These are phyloP conservation scores for Mya arenaria DNA, from an alignment of 1,140 invertebrate genomes.

Conservation along the genomic window DNA sequence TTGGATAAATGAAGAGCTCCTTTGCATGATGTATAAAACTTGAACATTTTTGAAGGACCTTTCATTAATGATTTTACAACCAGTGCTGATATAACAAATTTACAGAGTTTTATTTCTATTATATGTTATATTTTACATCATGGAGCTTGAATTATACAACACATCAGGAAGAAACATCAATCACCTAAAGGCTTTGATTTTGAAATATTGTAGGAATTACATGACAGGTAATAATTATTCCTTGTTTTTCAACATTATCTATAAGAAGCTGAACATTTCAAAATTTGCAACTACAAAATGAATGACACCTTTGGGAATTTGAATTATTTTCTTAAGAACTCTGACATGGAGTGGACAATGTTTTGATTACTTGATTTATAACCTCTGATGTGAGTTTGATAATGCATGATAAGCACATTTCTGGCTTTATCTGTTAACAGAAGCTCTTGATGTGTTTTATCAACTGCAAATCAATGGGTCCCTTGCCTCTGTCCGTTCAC, in stretches of 20 bases:
- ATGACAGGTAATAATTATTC: conserved; percentile 34
- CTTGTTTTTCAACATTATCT: too few species aligned
- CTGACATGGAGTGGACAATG: background rate
- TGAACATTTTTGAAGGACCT: too few species aligned
- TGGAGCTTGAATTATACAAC: conserved; percentile 43
- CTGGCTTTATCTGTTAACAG: background rate
- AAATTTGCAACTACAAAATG: too few species aligned
- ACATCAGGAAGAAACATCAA: conserved; percentile 41
- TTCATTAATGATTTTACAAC: too few species aligned
- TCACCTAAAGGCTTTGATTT: conserved; percentile 23
- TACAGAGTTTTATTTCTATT: too few species aligned
- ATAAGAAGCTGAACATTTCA: too few species aligned
- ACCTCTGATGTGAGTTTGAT: conserved; percentile 43
- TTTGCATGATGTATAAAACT: too few species aligned
- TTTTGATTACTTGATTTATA: conserved; percentile 51
- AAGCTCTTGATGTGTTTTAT: conserved; percentile 24
- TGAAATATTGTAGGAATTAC: conserved; percentile 44
- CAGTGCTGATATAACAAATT: too few species aligned
- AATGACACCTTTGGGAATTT: conserved; percentile 11
- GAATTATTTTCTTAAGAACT: conserved; percentile 5
- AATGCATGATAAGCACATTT: background rate
- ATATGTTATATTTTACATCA: background rate
- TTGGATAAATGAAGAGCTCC: background rate
- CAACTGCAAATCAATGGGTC: conserved; percentile 29
- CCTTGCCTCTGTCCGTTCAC: conserved; percentile 2